Evolutionary conservation across 2,888 invertebrate genomes (phyloP), one percentile per base, ranked within the genome.

Genomic region (Mythimna ferrago): DNA sequence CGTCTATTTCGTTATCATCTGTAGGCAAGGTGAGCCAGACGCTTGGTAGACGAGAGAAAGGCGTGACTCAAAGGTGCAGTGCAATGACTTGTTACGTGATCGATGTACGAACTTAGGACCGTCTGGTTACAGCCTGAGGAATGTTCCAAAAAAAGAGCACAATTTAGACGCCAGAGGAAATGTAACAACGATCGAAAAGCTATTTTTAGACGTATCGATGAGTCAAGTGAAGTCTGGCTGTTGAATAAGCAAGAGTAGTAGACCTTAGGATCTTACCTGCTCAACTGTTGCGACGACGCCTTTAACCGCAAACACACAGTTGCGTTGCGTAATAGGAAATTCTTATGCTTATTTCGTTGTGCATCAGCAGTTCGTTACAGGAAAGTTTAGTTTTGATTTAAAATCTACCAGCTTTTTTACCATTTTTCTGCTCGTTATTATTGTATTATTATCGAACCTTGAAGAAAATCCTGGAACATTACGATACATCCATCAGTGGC

Each of bases 1-100:
- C 48, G 65, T 51, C 71, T 66, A 76, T 57, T 66, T 62, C 51
- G 65, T 71, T 80, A 76, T 66, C 68, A 76, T n/a, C 65, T 58
- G 68, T 38, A 32, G 56, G 51, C 41, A 41, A 41, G 61, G 41
- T 61, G 58, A 65, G 66, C 81, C 82, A 81, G 81, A 81, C 81
- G 61, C 51, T 44, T 66, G 70, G 66, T 60, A 81, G 80, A 81
- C 80, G 90, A 90, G 94, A 92, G 95, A 95, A 95, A 95, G 95
- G 93, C 91, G 79, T 90, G 91, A 91, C 85, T 92, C 91, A 89
- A 83, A 82, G 81, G 83, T 85, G 69, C 76, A 83, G 83, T 71
- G 79, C 85, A 78, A 81, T 91, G 92, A 91, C 91, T 93, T 87
- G 88, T 89, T 89, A 87, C 90, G 86, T 89, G 82, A 80, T 82